Conservation (phyloP, 2,113 vertebrate genomes). For the Onychorhynchus coronatus region DNA sequence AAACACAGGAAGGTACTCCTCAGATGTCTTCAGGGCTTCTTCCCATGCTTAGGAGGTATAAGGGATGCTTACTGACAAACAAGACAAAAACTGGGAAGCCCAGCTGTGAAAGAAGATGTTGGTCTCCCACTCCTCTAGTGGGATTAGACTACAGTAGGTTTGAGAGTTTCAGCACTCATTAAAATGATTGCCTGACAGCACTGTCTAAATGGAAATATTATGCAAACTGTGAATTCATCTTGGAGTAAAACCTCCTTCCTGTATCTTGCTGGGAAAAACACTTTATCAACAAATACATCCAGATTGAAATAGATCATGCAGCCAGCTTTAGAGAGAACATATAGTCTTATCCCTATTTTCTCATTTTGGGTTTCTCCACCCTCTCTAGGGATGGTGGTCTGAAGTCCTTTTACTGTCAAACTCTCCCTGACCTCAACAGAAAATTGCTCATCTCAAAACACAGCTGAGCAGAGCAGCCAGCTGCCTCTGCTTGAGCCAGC, state of each 20-base stretch:
- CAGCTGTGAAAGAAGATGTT: neutral
- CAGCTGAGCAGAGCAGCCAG: neutral
- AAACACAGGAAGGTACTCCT: neutral
- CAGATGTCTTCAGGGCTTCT: neutral
- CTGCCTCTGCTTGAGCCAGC: neutral
- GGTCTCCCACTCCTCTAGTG: neutral
- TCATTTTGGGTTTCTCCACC: neutral
- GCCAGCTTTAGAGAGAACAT: neutral
- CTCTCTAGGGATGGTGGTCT: neutral
- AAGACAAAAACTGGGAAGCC: neutral
- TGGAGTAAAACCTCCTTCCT: neutral
- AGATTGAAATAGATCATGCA: neutral
- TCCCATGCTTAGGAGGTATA: neutral
- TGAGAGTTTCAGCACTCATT: neutral
- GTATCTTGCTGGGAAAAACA: neutral
- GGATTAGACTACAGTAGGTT: neutral
- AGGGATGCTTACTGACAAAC: neutral
- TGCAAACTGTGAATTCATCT: neutral
- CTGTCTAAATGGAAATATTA: neutral
- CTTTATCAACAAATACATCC: neutral
- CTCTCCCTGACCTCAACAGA: neutral
- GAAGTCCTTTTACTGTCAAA: neutral
- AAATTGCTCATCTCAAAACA: neutral
- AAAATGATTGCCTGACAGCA: conserved; percentile 8
- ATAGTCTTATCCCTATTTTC: neutral